Conservation (phyloP, 2,888 invertebrate genomes). For the Hirtodrosophila confusa region DNA sequence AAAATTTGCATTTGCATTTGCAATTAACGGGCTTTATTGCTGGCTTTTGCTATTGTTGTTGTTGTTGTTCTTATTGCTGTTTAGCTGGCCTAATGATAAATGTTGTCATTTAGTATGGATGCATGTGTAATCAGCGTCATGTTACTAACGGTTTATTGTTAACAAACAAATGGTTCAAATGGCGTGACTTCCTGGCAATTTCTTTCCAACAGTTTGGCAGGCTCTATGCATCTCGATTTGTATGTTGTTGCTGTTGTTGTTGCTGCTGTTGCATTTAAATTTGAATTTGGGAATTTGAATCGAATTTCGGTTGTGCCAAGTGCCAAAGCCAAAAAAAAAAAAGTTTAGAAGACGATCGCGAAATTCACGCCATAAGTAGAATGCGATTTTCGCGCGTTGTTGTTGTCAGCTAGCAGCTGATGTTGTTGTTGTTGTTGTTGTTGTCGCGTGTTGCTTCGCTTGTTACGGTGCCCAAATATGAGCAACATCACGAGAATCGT, state of each 20-base stretch:
- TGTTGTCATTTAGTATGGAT: slow-evolving; percentile 55
- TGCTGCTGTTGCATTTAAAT: slow-evolving; percentile 68
- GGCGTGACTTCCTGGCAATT: slow-evolving; percentile 79
- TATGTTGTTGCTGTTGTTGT: slow-evolving; percentile 24
- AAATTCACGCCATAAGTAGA: slow-evolving; percentile 80
- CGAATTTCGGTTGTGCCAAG: slow-evolving; percentile 72
- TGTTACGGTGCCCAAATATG: slow-evolving; percentile 82
- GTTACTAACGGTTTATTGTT: slow-evolving; percentile 69
- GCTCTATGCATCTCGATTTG: slow-evolving; percentile 35
- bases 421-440: slow-evolving; percentile 46
- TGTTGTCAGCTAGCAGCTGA: slow-evolving; percentile 38
- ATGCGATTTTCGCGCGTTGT: slow-evolving; percentile 75
- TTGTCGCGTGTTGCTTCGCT: slow-evolving; percentile 74
- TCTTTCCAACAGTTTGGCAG: slow-evolving; percentile 38
- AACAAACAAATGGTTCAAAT: slow-evolving; percentile 75
- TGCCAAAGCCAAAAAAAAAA: slow-evolving; percentile 39
- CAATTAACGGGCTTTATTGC: slow-evolving; percentile 49
- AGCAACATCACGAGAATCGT: slow-evolving; percentile 83
- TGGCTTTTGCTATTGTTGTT: slow-evolving; percentile 21
- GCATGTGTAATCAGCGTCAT: slow-evolving; percentile 67
- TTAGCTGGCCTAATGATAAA: slow-evolving; percentile 54
- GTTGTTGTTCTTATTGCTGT: slow-evolving; percentile 23
- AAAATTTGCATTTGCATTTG: slow-evolving; percentile 40
- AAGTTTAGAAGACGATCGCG: slow-evolving; percentile 60
- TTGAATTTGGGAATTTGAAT: slow-evolving; percentile 77